phyloP scores from a whole-genome alignment of 2,797 vertebrate genomes.

The Botia kubotai region DNA sequence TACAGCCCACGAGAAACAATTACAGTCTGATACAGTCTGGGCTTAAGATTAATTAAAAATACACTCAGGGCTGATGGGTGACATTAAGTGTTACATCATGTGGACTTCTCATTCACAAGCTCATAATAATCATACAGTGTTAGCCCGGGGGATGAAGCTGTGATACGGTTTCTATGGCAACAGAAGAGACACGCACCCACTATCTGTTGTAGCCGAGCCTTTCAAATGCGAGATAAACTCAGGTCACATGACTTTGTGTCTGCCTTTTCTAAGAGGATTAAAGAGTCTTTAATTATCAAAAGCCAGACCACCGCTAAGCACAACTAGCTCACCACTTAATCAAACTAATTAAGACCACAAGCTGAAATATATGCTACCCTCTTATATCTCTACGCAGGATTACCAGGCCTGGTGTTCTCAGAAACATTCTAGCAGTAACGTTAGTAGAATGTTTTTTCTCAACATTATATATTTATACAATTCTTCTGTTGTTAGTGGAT shows the following conservation, averaged over 20 bases:
- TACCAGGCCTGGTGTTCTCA: not conserved
- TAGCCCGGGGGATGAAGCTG: slow-evolving; percentile 33
- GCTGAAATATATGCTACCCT: slow-evolving; percentile 4
- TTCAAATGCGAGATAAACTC: slow-evolving; percentile 50
- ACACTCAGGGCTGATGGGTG: too few species aligned
- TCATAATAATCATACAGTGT: slow-evolving; percentile 22
- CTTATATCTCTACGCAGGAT: slow-evolving; percentile 22
- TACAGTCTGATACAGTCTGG: too few species aligned
- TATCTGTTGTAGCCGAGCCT: slow-evolving; percentile 46
- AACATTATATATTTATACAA: too few species aligned
- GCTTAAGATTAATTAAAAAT: too few species aligned
- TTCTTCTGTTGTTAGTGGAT: too few species aligned
- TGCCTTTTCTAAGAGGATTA: slow-evolving; percentile 62
- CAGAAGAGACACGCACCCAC: not conserved
- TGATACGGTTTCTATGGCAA: slow-evolving; percentile 54
- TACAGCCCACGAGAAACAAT: too few species aligned
- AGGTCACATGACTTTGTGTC: slow-evolving; percentile 61
- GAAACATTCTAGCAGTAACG: too few species aligned
- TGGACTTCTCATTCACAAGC: slow-evolving; percentile 8
- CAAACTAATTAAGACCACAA: slow-evolving; percentile 43
- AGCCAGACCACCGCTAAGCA: slow-evolving; percentile 26
- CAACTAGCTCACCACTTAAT: slow-evolving; percentile 40
- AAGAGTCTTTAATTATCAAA: slow-evolving; percentile 59
- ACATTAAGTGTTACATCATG: not conserved
- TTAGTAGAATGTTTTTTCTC: too few species aligned